A percentile compares a stretch with the other conserved stretches of the same genome.
Evolutionary conservation across 2,888 invertebrate genomes (phyloP).

Genomic region (Clepsis dumicolana): DNA sequence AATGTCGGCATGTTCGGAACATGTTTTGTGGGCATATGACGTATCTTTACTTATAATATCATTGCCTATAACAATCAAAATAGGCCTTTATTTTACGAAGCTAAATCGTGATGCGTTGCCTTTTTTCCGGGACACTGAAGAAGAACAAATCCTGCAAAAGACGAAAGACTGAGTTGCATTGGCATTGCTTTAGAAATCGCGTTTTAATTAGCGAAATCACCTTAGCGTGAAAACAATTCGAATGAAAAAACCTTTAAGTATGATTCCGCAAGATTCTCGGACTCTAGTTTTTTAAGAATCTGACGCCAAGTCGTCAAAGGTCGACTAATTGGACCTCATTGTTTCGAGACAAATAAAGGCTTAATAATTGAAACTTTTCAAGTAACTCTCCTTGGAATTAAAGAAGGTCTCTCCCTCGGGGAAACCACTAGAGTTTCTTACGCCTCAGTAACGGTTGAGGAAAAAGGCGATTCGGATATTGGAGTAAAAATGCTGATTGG

Average conservation of each 20-base stretch:
- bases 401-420: background rate
- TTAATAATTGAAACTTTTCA: constrained; percentile 74
- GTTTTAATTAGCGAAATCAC: no score
- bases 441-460: constrained; percentile 16
- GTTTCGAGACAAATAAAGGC: constrained; percentile 73
- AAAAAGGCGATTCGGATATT: constrained; percentile 17
- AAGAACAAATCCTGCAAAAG: no score
- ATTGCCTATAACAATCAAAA: no score
- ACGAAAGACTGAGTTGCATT: no score
- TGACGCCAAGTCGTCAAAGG: constrained; percentile 57
- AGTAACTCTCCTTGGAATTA: constrained; percentile 7
- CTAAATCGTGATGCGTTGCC: no score
- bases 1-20: no score
- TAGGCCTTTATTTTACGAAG: no score
- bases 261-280: constrained; percentile 54
- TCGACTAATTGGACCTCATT: constrained; percentile 78
- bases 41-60: no score
- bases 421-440: constrained; percentile 28
- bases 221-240: no score
- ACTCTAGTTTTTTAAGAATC: constrained; percentile 58
- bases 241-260: background rate
- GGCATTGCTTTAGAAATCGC: no score
- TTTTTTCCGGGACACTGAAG: no score
- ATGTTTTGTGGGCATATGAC: no score
- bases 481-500: constrained; percentile 27